A percentile compares a stretch with the other conserved stretches of the same genome.
These are phyloP conservation scores for Orientallactaga sibirica DNA, from an alignment of 2,797 vertebrate genomes.

Conservation along the genomic window DNA sequence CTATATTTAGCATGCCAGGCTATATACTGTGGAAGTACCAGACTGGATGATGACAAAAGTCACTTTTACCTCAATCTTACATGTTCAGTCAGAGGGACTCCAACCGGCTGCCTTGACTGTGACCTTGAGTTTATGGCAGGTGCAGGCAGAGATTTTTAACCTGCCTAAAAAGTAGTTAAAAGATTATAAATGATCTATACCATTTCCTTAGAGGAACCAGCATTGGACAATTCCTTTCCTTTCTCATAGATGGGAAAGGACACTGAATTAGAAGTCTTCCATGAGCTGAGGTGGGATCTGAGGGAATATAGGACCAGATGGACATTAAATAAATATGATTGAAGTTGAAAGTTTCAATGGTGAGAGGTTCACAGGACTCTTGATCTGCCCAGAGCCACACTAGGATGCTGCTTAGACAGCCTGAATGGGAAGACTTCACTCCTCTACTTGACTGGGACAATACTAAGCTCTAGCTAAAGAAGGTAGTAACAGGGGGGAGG, in stretches of 20 bases:
- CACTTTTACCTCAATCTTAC: not conserved
- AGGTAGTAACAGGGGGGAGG: too few relatives aligned
- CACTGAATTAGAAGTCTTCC: not conserved
- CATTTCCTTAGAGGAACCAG: not conserved
- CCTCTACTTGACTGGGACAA: not conserved
- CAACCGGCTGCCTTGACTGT: not conserved
- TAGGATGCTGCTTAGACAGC: not conserved
- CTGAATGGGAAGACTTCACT: not conserved
- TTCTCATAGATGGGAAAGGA: not conserved
- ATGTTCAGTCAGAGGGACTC: not conserved
- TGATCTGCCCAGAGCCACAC: not conserved
- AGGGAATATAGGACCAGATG: not conserved
- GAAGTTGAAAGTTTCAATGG: not conserved
- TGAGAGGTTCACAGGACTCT: not conserved
- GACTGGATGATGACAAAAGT: not conserved
- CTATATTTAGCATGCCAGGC: not conserved
- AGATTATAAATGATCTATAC: not conserved
- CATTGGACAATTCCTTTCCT: not conserved
- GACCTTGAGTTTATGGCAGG: not conserved
- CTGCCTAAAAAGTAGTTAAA: too few relatives aligned
- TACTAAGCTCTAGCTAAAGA: not conserved
- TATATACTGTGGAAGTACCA: not conserved
- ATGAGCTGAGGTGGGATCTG: not conserved
- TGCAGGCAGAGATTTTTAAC: not conserved
- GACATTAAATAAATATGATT: not conserved